These are phyloP conservation scores for Pegoplata infirma DNA, from an alignment of 2,888 invertebrate genomes.

Conservation along the genomic window DNA sequence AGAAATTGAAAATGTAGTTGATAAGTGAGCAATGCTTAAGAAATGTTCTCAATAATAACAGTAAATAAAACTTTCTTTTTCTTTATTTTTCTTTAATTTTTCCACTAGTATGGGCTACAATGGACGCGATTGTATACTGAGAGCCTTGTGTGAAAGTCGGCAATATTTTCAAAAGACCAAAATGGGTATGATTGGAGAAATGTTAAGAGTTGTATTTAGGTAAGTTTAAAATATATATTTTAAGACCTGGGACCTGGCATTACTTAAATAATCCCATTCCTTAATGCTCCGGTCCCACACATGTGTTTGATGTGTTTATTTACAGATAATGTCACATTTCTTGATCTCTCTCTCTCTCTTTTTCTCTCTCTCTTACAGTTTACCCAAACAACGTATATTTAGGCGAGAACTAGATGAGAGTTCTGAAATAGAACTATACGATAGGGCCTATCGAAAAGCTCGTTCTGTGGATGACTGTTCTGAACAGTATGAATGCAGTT, in stretches of 20 bases:
- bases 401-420: conserved; percentile 84
- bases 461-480: conserved; percentile 79
- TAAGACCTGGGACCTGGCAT: too few species aligned
- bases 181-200: conserved; percentile 83
- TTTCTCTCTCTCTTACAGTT: too few species aligned
- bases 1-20: conserved; percentile 79
- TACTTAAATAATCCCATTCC: too few species aligned
- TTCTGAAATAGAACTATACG: conserved; percentile 83
- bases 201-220: conserved; percentile 85
- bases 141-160: conserved; percentile 86
- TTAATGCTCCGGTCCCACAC: too few species aligned
- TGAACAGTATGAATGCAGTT: conserved; percentile 81
- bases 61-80: too few species aligned
- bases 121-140: conserved; percentile 85
- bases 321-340: too few species aligned
- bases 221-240: conserved; percentile 78
- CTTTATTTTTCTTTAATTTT: too few species aligned
- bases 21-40: conserved; percentile 79
- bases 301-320: too few species aligned
- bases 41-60: background rate
- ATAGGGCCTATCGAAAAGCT: conserved; percentile 82
- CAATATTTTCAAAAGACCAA: conserved; percentile 83
- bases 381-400: conserved; percentile 83
- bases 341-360: too few species aligned
- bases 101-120: conserved; percentile 86